Percentiles rank a stretch among this genome's conserved stretches.
Evolutionary conservation across 2,113 vertebrate species (phyloP).

Genomic region (Myrmophylax atrothorax): DNA sequence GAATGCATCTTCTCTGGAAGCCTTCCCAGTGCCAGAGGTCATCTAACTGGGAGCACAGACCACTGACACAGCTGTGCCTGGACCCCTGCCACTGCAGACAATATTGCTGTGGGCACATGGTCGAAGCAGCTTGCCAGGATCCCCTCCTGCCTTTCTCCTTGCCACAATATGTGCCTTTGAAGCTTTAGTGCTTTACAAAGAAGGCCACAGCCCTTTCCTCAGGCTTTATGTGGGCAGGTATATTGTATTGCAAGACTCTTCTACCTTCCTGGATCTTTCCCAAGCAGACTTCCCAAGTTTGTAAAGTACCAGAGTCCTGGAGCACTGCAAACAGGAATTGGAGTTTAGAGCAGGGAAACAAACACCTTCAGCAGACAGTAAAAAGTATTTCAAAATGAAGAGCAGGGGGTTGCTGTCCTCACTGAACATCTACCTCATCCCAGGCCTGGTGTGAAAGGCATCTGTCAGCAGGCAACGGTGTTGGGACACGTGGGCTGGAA

Average conservation of each 20-base stretch:
- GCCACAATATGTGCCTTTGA: background rate
- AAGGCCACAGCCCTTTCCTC: background rate
- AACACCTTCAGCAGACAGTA: background rate
- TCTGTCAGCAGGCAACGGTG: background rate
- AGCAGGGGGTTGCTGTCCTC: background rate
- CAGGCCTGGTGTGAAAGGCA: background rate
- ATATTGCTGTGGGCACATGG: background rate
- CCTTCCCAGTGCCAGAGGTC: background rate
- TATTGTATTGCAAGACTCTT: background rate
- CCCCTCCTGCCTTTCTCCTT: background rate
- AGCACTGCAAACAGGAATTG: background rate
- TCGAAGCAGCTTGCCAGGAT: background rate
- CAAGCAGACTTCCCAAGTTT: background rate
- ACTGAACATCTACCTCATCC: rapidly evolving
- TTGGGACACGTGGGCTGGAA: background rate
- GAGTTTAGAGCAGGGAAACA: background rate
- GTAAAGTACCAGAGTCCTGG: background rate
- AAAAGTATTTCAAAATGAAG: background rate
- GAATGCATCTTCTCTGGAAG: background rate
- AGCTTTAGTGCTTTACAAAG: background rate
- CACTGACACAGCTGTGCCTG: background rate
- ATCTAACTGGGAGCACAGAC: background rate
- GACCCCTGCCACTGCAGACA: background rate
- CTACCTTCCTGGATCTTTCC: background rate
- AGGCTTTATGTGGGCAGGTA: rapidly evolving